Conservation (phyloP, 1,140 invertebrate species). For the Scaptomyza pallida region DNA sequence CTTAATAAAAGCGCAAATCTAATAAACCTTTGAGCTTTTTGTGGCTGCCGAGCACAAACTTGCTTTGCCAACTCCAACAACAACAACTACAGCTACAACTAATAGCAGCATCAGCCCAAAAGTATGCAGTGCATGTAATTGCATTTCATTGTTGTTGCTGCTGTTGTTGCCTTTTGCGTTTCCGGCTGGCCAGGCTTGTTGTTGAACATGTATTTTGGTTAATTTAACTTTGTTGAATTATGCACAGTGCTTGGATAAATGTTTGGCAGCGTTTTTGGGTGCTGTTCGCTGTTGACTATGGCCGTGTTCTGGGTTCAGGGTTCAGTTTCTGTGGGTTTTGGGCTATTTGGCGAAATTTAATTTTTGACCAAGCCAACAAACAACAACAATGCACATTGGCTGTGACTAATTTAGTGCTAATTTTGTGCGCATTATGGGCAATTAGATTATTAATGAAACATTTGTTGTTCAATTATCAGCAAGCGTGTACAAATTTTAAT, state of each 20-base stretch:
- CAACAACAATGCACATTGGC: slow-evolving; percentile 50
- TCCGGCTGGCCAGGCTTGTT: slow-evolving; percentile 50
- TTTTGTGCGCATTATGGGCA: slow-evolving; percentile 77
- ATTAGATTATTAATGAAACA: slow-evolving; percentile 82
- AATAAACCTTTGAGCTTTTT: slow-evolving; percentile 82
- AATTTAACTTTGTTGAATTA: slow-evolving; percentile 81
- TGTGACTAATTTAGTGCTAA: slow-evolving; percentile 80
- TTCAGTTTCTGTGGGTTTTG: slow-evolving; percentile 11
- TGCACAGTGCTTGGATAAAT: slow-evolving; percentile 44
- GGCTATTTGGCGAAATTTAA: slow-evolving; percentile 63
- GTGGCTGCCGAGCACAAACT: slow-evolving; percentile 44
- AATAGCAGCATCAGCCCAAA: slow-evolving; percentile 51
- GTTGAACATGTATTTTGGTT: slow-evolving; percentile 75
- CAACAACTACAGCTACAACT: no score
- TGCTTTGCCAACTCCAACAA: slow-evolving; percentile 29
- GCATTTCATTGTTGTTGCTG: slow-evolving; percentile 56
- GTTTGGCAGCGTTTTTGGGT: not conserved
- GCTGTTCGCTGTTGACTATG: not conserved
- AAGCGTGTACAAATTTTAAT: slow-evolving; percentile 63
- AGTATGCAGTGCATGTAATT: slow-evolving; percentile 76
- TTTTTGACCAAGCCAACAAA: slow-evolving; percentile 50
- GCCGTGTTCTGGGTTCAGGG: not conserved
- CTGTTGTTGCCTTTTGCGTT: slow-evolving; percentile 39
- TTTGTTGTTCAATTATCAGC: slow-evolving; percentile 75
- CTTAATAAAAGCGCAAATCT: slow-evolving; percentile 81